Evolutionary conservation across 2,113 vertebrate genomes (phyloP).

Genomic region (Gallinago undulata): DNA sequence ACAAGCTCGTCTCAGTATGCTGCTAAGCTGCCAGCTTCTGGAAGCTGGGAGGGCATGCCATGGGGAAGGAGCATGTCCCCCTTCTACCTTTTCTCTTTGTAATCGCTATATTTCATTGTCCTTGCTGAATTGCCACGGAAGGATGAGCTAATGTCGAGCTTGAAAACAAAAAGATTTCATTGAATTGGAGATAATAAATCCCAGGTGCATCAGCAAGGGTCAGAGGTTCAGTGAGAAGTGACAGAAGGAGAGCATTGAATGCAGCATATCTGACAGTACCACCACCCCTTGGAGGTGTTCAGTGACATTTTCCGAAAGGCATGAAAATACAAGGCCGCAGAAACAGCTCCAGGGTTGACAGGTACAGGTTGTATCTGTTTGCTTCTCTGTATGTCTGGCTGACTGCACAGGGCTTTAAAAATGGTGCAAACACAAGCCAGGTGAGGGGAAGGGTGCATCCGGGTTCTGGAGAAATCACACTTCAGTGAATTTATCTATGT

Average conservation of each 20-base stretch:
- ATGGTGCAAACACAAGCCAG: not conserved
- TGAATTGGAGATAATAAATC: conserved; percentile 3
- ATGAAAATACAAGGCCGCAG: not conserved
- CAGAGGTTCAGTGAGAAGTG: not conserved
- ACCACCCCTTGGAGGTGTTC: not conserved
- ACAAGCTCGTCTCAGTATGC: not conserved
- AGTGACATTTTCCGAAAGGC: not conserved
- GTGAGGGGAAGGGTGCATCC: not conserved
- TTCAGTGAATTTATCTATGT: not conserved
- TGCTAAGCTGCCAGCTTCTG: not conserved
- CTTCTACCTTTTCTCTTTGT: not conserved
- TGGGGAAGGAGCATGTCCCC: not conserved
- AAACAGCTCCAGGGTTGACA: conserved; percentile 33
- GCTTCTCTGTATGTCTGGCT: not conserved
- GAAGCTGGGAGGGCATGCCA: not conserved
- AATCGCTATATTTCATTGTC: not conserved
- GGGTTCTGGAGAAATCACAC: not conserved
- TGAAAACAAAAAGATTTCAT: not conserved
- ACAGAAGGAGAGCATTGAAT: not conserved
- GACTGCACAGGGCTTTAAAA: not conserved
- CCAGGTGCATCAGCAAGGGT: not conserved
- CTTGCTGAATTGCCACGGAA: not conserved
- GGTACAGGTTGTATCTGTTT: conserved; percentile 17
- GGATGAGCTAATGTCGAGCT: not conserved
- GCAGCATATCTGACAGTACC: not conserved